Percentiles rank a stretch among this genome's conserved stretches.
phyloP scores from a whole-genome alignment of 1,140 invertebrate genomes.

The Hermetia illucens region DNA sequence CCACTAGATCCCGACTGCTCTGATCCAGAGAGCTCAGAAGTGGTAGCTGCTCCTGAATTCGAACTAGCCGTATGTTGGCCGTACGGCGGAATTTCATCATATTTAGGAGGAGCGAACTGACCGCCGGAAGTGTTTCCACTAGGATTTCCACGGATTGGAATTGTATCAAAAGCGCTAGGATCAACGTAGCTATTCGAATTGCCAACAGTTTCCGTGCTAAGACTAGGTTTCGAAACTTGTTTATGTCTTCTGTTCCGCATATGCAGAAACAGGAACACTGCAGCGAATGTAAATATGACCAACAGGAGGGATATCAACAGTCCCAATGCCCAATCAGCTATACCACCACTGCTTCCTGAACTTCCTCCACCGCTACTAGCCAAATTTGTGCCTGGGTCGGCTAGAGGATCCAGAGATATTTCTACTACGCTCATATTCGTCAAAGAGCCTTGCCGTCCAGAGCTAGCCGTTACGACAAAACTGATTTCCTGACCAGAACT shows the following conservation, averaged over 20 bases:
- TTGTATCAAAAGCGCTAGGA: constrained; percentile 74
- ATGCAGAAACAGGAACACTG: constrained; percentile 68
- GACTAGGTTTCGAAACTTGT: constrained; percentile 61
- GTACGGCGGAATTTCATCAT: constrained; percentile 82
- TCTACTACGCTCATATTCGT: constrained; percentile 76
- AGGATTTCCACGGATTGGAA: constrained; percentile 55
- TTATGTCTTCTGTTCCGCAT: constrained; percentile 68
- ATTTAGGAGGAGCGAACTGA: constrained; percentile 75
- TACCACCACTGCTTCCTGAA: constrained; percentile 44
- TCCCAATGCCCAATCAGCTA: constrained; percentile 78
- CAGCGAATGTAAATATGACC: constrained; percentile 64
- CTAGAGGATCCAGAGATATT: constrained; percentile 59
- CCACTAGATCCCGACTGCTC: constrained; percentile 90
- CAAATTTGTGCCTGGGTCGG: constrained; percentile 40
- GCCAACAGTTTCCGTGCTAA: constrained; percentile 53
- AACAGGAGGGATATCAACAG: constrained; percentile 67
- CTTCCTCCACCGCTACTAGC: constrained; percentile 29
- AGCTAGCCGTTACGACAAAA: constrained; percentile 71
- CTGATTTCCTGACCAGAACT: constrained; percentile 54
- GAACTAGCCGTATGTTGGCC: constrained; percentile 55
- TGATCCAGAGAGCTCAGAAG: constrained; percentile 76
- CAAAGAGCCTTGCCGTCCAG: constrained; percentile 70
- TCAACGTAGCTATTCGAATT: constrained; percentile 67
- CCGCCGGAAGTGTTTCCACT: constrained; percentile 31
- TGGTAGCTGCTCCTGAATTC: constrained; percentile 68